Evolutionary conservation across 2,797 vertebrate genomes (phyloP).

Genomic region (Melanotaenia boesemani): DNA sequence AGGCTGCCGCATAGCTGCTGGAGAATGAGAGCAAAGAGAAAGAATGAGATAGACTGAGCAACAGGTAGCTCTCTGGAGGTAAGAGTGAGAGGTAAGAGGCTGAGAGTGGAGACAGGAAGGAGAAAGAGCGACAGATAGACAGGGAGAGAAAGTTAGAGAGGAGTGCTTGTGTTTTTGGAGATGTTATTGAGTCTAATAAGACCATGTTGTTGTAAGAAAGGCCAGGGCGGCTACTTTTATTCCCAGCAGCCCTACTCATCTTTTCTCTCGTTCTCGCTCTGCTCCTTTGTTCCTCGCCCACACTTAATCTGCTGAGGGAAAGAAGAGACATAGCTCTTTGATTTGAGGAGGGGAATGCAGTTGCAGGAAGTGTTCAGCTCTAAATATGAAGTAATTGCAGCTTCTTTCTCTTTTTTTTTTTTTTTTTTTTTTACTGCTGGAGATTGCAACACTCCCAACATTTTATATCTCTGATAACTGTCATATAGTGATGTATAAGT

Average conservation of each 20-base stretch:
- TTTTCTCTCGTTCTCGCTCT: slow-evolving; percentile 35
- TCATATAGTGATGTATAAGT: background rate
- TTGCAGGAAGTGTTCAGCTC: slow-evolving; percentile 23
- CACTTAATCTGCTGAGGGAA: slow-evolving; percentile 49
- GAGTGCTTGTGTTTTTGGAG: slow-evolving; percentile 54
- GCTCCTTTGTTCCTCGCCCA: slow-evolving; percentile 51
- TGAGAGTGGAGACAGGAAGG: background rate
- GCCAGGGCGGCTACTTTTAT: slow-evolving; percentile 28
- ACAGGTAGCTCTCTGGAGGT: slow-evolving; percentile 39
- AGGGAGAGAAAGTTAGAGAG: slow-evolving; percentile 31
- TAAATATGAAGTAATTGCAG: slow-evolving; percentile 13
- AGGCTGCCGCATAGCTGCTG: slow-evolving; percentile 19
- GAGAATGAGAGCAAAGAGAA: slow-evolving; percentile 23
- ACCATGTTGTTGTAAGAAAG: slow-evolving; percentile 49
- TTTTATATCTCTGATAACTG: background rate
- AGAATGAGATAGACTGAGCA: slow-evolving; percentile 29
- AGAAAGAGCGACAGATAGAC: slow-evolving; percentile 19
- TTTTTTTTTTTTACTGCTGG: accelerated
- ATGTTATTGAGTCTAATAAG: slow-evolving; percentile 62
- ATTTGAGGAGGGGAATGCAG: slow-evolving; percentile 15
- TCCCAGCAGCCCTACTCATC: slow-evolving; percentile 45
- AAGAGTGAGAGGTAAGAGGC: slow-evolving; percentile 8
- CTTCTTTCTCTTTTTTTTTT: background rate
- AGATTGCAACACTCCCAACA: background rate
- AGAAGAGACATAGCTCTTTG: slow-evolving; percentile 36